A percentile compares a stretch with the other conserved stretches of the same genome.
Conservation (phyloP, 2,113 vertebrate genomes). For the Philantomba maxwellii region DNA sequence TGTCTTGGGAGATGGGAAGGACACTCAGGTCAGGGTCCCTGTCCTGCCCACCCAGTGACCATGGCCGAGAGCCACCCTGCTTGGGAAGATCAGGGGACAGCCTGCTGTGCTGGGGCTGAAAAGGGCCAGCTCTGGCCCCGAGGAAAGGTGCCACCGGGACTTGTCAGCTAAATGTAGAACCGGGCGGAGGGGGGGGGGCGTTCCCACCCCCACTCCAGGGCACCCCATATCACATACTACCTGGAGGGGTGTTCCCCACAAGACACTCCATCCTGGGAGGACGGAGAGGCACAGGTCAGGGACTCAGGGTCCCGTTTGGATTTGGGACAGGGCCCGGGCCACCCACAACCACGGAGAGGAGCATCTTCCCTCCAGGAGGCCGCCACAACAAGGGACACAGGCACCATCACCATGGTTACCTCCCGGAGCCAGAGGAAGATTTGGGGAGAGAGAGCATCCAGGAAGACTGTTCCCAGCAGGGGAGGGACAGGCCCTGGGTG, state of each 20-base stretch:
- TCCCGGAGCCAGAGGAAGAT: background rate
- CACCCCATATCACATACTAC: background rate
- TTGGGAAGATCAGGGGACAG: background rate
- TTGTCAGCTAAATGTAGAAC: too few species aligned
- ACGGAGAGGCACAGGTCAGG: background rate
- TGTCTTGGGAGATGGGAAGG: background rate
- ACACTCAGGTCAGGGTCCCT: background rate
- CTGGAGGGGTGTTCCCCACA: accelerated
- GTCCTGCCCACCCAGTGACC: background rate
- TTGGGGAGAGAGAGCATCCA: background rate
- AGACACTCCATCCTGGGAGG: background rate
- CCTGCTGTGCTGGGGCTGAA: background rate
- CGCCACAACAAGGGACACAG: background rate
- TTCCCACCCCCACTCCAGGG: accelerated
- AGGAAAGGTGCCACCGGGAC: background rate
- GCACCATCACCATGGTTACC: background rate
- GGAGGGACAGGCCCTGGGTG: background rate
- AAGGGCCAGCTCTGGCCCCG: background rate
- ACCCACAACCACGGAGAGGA: background rate
- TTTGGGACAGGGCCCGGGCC: background rate
- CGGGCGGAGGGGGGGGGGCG: too few species aligned
- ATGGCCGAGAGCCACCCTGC: background rate
- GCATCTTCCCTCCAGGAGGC: background rate
- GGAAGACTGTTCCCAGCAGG: background rate
- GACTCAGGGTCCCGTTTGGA: background rate